Conservation (phyloP, 2,888 invertebrate genomes). For the Lepeophtheirus nordmannii region DNA sequence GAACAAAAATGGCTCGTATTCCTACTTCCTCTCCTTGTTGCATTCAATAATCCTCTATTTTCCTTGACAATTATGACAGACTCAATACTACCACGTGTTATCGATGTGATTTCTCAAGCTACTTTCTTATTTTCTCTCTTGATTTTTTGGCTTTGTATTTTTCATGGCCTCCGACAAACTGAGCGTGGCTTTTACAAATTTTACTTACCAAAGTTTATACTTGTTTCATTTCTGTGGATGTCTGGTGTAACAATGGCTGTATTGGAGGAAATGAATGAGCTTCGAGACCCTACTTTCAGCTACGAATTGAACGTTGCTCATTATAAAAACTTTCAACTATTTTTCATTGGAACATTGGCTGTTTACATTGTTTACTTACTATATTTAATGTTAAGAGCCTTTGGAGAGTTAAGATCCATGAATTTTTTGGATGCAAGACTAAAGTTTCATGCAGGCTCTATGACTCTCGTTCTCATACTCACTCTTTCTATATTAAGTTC, state of each 20-base stretch:
- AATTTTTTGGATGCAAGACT: conserved; percentile 80
- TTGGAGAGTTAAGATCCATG: conserved; percentile 86
- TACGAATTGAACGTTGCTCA: conserved; percentile 66
- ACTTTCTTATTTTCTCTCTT: conserved; percentile 71
- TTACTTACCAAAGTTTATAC: conserved; percentile 71
- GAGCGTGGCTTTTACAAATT: conserved; percentile 43
- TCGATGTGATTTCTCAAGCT: conserved; percentile 77
- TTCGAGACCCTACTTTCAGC: conserved; percentile 80
- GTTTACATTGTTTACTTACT: conserved; percentile 71
- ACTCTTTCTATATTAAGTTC: conserved; percentile 57
- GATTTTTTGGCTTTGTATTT: conserved; percentile 86
- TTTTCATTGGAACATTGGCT: conserved; percentile 69
- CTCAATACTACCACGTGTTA: conserved; percentile 76
- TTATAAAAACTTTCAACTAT: conserved; percentile 41
- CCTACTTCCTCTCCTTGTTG: conserved; percentile 64
- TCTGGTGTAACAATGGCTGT: conserved; percentile 68
- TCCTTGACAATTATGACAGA: conserved; percentile 74
- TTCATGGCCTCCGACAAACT: conserved; percentile 83
- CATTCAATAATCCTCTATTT: conserved; percentile 87
- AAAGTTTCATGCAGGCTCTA: conserved; percentile 71
- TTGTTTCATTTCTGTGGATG: conserved; percentile 72
- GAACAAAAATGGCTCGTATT: conserved; percentile 92
- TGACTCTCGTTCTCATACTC: conserved; percentile 60
- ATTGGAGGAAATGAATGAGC: conserved; percentile 76
- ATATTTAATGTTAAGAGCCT: conserved; percentile 68